phyloP scores from a whole-genome alignment of 2,113 vertebrate genomes.

The Benitochromis conjunctus region DNA sequence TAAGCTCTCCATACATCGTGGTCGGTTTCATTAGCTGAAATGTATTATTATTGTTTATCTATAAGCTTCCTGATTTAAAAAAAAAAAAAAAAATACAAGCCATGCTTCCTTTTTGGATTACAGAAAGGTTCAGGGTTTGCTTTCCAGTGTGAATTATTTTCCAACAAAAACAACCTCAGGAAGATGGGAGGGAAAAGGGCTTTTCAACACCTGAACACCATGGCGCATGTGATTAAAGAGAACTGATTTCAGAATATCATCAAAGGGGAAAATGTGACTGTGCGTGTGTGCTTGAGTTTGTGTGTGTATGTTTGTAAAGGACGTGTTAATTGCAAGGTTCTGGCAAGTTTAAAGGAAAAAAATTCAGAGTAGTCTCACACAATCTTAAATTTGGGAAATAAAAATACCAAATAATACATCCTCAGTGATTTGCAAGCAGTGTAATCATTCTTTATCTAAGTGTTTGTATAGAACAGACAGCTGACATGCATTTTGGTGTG shows the following conservation, averaged over 20 bases:
- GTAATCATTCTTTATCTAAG: neutral
- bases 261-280: constrained; percentile 18
- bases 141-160: constrained; percentile 53
- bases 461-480: neutral
- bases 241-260: constrained; percentile 57
- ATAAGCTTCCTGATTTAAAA: constrained; percentile 35
- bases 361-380: neutral
- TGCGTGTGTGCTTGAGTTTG: neutral
- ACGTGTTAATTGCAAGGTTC: neutral
- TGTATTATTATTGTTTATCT: constrained; percentile 71
- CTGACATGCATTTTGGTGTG: neutral
- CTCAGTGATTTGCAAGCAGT: neutral
- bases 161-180: constrained; percentile 51
- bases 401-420: neutral
- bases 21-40: constrained; percentile 62
- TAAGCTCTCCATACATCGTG: constrained; percentile 60
- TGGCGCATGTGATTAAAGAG: constrained; percentile 60
- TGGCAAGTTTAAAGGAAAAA: constrained; percentile 5
- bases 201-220: constrained; percentile 64
- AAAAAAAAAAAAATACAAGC: neutral
- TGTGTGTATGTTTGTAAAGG: neutral
- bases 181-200: constrained; percentile 33
- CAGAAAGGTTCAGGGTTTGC: constrained; percentile 49
- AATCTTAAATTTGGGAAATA: neutral
- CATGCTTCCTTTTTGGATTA: constrained; percentile 64